Evolutionary conservation across 1,140 invertebrate genomes (phyloP).

Genomic region (Drosophila melanogaster): Release_6_plus_ISO1_MT NT_037436.4:11577001-11577500

Average conservation of each 20-base stretch:
- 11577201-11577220: background rate
- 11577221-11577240: conserved; percentile 24
- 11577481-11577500: background rate
- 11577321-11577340: background rate
- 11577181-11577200: background rate
- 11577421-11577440: conserved; percentile 19
- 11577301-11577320: background rate
- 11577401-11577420: conserved; percentile 7
- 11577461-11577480: background rate
- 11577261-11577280: no score
- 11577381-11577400: conserved; percentile 8
- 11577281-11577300: no score
- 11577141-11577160: no score
- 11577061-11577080: no score
- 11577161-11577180: background rate
- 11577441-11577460: no score
- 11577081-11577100: no score
- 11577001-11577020: no score
- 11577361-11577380: background rate
- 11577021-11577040: no score
- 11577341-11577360: background rate
- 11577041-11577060: no score
- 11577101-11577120: no score
- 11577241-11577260: conserved; percentile 5
- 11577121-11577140: background rate